Percentiles rank a stretch among this genome's conserved stretches.
These are phyloP conservation scores for Nephrocerus scutellatus DNA, from an alignment of 2,888 invertebrate species.

Conservation along the genomic window DNA sequence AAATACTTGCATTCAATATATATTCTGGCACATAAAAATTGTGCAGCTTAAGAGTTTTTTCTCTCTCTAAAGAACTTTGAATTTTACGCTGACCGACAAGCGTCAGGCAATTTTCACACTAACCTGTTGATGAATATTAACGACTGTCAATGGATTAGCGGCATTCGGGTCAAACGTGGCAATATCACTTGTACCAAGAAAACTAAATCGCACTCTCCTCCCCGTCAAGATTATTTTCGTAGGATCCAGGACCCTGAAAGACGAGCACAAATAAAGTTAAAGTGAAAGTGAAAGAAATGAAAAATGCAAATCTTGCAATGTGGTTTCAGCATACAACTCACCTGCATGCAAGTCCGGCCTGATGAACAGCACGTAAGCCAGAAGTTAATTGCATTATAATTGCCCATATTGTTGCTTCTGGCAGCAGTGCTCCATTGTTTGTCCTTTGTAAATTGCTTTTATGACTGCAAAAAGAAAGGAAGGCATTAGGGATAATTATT, in stretches of 20 bases:
- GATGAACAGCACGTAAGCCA: conserved; percentile 85
- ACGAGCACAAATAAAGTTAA: conserved; percentile 11
- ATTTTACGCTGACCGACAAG: not conserved
- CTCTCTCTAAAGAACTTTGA: not conserved
- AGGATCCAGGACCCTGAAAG: conserved; percentile 72
- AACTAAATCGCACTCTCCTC: conserved; percentile 72
- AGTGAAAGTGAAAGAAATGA: conserved; percentile 6
- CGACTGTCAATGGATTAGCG: conserved; percentile 57
- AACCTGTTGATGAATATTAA: conserved; percentile 64
- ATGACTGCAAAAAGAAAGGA: conserved; percentile 34
- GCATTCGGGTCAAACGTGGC: conserved; percentile 66
- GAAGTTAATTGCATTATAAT: conserved; percentile 93
- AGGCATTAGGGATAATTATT: not conserved
- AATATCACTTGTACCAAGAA: conserved; percentile 74
- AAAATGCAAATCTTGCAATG: conserved; percentile 3
- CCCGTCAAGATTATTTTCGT: conserved; percentile 82
- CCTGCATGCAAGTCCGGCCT: conserved; percentile 58
- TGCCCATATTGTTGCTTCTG: conserved; percentile 91
- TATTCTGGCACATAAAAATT: not conserved
- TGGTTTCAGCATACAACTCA: conserved; percentile 39
- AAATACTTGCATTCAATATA: no score
- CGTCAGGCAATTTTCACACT: conserved; percentile 1
- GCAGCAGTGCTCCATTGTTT: conserved; percentile 67
- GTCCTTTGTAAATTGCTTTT: conserved; percentile 47
- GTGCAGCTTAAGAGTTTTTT: not conserved